Evolutionary conservation across 2,113 vertebrate genomes (phyloP).

Genomic region (Sylvietta virens): DNA sequence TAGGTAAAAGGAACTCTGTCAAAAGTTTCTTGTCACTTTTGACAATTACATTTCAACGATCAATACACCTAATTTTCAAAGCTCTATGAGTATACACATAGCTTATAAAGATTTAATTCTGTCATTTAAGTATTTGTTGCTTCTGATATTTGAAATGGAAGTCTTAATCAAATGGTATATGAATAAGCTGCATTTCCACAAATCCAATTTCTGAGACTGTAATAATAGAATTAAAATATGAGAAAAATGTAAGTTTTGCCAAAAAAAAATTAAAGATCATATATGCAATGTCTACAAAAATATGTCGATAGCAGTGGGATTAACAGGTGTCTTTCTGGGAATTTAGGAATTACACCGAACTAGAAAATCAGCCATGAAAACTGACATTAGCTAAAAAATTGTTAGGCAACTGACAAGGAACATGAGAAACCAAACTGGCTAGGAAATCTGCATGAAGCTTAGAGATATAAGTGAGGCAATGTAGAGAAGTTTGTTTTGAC

Average conservation of each 20-base stretch:
- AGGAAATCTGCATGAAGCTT: neutral
- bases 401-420: neutral
- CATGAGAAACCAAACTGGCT: neutral
- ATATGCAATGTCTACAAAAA: neutral
- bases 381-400: neutral
- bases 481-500: neutral
- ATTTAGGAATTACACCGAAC: neutral
- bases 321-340: neutral
- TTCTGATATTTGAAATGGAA: neutral
- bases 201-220: neutral
- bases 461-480: neutral
- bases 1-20: neutral
- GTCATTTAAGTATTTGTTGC: neutral
- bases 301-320: neutral
- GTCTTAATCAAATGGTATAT: neutral
- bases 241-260: neutral
- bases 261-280: neutral
- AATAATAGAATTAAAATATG: neutral
- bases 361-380: neutral
- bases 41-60: neutral
- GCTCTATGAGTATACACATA: neutral
- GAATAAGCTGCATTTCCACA: neutral
- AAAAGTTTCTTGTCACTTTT: neutral
- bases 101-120: no score
- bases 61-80: neutral